phyloP scores from a whole-genome alignment of 2,888 invertebrate genomes.

The Caenorhabditis zanzibari region DNA sequence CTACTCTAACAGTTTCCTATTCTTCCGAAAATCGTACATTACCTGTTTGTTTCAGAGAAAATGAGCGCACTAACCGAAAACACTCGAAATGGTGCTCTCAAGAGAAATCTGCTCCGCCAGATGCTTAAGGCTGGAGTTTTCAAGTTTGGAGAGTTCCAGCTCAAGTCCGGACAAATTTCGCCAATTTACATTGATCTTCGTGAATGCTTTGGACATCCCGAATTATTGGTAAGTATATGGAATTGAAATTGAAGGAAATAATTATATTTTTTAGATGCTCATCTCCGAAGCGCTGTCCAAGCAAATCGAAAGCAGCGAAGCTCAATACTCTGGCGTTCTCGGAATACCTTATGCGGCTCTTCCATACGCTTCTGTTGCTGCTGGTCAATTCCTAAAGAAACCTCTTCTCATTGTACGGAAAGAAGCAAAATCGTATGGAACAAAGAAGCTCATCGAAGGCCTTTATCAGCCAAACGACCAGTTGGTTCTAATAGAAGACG shows the following conservation, averaged over 20 bases:
- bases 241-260: neutral
- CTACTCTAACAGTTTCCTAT: neutral
- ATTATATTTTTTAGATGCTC: slow-evolving; percentile 54
- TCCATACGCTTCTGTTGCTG: slow-evolving; percentile 91
- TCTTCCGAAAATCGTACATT: neutral
- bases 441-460: slow-evolving; percentile 96
- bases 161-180: slow-evolving; percentile 94
- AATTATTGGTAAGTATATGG: slow-evolving; percentile 88
- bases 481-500: slow-evolving; percentile 94
- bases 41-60: slow-evolving; percentile 12
- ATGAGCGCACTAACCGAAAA: slow-evolving; percentile 64
- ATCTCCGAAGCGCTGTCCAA: slow-evolving; percentile 85
- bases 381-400: slow-evolving; percentile 83
- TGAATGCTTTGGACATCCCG: slow-evolving; percentile 93
- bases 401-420: slow-evolving; percentile 87
- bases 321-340: slow-evolving; percentile 84
- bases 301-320: slow-evolving; percentile 82
- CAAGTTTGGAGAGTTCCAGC: slow-evolving; percentile 94
- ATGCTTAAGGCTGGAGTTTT: slow-evolving; percentile 86
- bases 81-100: slow-evolving; percentile 56
- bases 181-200: slow-evolving; percentile 97
- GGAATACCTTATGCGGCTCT: slow-evolving; percentile 94
- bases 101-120: slow-evolving; percentile 65
- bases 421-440: slow-evolving; percentile 96
- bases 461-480: slow-evolving; percentile 89